Base-by-base conservation (phyloP, 2,797 vertebrate species). In the Rhynchotus rufescens region DNA sequence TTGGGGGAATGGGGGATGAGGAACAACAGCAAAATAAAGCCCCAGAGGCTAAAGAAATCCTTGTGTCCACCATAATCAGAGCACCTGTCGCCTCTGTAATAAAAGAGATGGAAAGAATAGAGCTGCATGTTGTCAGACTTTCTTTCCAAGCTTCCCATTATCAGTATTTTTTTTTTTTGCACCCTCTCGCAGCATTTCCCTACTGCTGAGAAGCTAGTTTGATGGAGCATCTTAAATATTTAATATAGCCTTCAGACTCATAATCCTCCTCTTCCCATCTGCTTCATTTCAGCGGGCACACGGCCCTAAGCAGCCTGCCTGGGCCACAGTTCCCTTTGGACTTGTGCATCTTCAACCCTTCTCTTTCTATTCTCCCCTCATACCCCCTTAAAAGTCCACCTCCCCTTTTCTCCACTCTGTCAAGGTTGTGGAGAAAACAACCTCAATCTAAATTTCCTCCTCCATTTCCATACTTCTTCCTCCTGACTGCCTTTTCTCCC, bases 181-280 rank as follows among this genome's bases (percentile, higher is more conserved):
- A 56, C 28, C 51, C 47, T 73, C 80, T 60, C 9, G 72, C 62
- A 88, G 51, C 52, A 74, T 71, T 40, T 88, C 28, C 34, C 57
- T 72, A 78, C 34, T 64, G 67, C 17, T 23, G 40, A 87, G 47
- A 71, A 76, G n/a, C 20, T 34, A 22, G 42, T 61, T 65, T 67
- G 56, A 86, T 67, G 20, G 57, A 93, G 45, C 38, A 69, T 34
- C 75, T 80, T 89, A 67, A 92, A 88, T 95, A 94, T 87, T 86
- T 92, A 51, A 89, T 75, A 62, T 34, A 84, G 47, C 36, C 72
- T 84, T 80, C 76, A 92, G 78, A 59, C 64, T 89, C 8, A 0
- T 36, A 86, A 7, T 72, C 60, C 26, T 75, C 69, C 3, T 1
- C n/a, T 73, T 49, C 10, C 59, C 80, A 72, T 86, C 84, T 93